Percentiles rank a stretch among this genome's conserved stretches.
phyloP scores from a whole-genome alignment of 2,797 vertebrate species.

The Fistularia commersonii region DNA sequence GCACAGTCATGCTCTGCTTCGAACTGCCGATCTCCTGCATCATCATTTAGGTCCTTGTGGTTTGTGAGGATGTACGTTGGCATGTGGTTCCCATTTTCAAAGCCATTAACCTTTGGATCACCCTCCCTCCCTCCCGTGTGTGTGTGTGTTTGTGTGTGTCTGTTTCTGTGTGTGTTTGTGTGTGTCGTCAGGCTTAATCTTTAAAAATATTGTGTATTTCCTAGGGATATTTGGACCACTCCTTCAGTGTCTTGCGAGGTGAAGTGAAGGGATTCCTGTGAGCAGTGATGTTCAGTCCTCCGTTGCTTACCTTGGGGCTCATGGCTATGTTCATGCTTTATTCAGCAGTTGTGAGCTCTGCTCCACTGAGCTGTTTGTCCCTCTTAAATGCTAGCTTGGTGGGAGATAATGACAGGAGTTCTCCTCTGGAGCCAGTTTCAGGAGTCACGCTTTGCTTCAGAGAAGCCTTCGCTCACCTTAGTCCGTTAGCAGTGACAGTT shows the following conservation, averaged over 20 bases:
- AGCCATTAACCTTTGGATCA: constrained; percentile 54
- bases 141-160: constrained; percentile 2
- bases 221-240: neutral
- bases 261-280: too few species aligned
- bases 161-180: too few species aligned
- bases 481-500: constrained; percentile 5
- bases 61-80: constrained; percentile 42
- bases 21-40: constrained; percentile 18
- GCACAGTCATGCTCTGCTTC: constrained; percentile 43
- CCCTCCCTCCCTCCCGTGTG: constrained; percentile 9
- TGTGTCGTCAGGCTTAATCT: too few species aligned
- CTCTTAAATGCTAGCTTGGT: constrained; percentile 9
- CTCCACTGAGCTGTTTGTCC: constrained; percentile 4
- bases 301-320: constrained; percentile 5
- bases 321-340: constrained; percentile 6
- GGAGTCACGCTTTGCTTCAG: constrained; percentile 45
- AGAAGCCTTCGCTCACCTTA: constrained; percentile 40
- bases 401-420: constrained; percentile 50
- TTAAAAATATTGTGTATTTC: neutral
- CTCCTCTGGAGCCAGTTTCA: constrained; percentile 27
- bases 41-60: constrained; percentile 25
- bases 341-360: constrained; percentile 16
- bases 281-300: too few species aligned
- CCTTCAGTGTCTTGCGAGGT: neutral
- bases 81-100: constrained; percentile 46